A percentile compares a stretch with the other conserved stretches of the same genome.
phyloP scores from a whole-genome alignment of 2,113 vertebrate genomes.

The Lathamus discolor region DNA sequence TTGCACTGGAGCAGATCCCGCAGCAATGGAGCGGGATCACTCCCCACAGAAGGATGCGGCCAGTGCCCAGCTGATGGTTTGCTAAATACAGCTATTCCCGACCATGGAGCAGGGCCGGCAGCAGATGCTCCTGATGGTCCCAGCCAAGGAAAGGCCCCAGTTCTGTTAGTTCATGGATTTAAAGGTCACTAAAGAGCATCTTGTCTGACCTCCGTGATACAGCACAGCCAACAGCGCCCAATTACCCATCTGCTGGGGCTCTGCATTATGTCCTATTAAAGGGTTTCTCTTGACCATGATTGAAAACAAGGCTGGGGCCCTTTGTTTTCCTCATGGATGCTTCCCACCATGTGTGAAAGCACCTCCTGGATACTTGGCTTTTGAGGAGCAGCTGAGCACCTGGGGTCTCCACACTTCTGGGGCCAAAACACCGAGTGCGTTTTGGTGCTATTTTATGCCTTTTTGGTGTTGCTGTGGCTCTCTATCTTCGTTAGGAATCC shows the following conservation, averaged over 20 bases:
- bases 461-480: neutral
- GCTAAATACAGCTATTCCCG: neutral
- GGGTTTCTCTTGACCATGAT: neutral
- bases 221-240: neutral
- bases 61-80: neutral
- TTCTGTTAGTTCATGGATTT: neutral
- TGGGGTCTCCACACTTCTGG: neutral
- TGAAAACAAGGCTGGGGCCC: neutral
- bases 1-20: rapidly evolving
- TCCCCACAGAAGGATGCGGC: neutral
- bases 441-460: neutral
- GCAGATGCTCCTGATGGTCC: neutral
- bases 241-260: neutral
- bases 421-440: rapidly evolving
- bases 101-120: rapidly evolving
- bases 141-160: neutral
- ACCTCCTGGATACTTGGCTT: neutral
- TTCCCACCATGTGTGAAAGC: neutral
- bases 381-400: neutral
- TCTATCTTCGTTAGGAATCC: neutral
- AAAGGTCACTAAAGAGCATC: conserved; percentile 1
- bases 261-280: rapidly evolving
- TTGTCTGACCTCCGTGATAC: rapidly evolving
- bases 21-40: neutral
- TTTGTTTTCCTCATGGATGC: rapidly evolving